Base-by-base conservation (phyloP, 2,888 invertebrate genomes). In the Heliconius cydno region DNA sequence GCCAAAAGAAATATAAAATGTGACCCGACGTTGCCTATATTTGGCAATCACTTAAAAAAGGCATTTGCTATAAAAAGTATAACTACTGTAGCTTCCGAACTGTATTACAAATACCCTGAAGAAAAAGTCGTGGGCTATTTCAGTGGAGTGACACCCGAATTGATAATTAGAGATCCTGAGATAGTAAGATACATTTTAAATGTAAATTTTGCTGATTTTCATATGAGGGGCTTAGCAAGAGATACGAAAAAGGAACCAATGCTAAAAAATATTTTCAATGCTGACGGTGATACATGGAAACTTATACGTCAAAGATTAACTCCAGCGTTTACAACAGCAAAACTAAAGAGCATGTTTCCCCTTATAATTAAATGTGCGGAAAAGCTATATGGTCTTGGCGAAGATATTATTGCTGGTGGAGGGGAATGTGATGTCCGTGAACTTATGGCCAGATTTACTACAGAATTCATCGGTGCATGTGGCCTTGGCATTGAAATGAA, bases 291-390 rank as follows among this genome's bases (percentile, higher is more conserved):
- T 72, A 72, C 77, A 6, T 94, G 94, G 94, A 92, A 88, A 6
- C 46, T 93, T 15, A 78, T 91, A 22, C 87, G 93, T 1, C 90
- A 92, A 79, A 88, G 90, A 12, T 76, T 93, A n/a, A 92, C 93
- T 22, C 87, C 92, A 0, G 89, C 92, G 0, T 93, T 93, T 78
- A 93, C 93, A 1, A 90, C 89, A 0, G 89, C 90, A 3, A 92
- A 93, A 79, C 82, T 94, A 52, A 91, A 90, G 78, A 88, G 85
- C 6, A 94, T 93, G 94, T 94, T 92, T 73, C 94, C 93, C 3
- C 84, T 94, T 34, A 86, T 94, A 3, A 86, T 91, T 34, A 86
- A 89, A 22, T 90, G 92, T 76, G 89, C 94, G 0, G 89, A 90
- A 74, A 92, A 90, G 80, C 81, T 92, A 52, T 86, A 90, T 28